Conservation (phyloP, 2,797 vertebrate genomes). For the Garrulus glandarius region DNA sequence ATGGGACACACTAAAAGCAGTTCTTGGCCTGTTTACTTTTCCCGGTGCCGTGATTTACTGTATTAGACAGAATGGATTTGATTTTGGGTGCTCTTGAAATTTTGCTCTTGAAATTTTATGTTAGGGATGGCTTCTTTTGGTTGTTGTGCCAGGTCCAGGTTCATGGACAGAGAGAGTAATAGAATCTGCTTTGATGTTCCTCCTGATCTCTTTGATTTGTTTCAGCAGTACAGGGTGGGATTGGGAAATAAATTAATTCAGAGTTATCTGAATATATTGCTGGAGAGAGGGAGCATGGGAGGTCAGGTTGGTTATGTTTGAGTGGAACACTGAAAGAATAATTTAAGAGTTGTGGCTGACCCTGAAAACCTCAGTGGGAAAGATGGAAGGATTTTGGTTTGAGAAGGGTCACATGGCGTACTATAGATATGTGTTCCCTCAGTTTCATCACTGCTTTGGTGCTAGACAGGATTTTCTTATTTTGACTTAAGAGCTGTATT, state of each 20-base stretch:
- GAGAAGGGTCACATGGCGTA: conserved; percentile 45
- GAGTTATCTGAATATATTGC: neutral
- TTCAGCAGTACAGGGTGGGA: neutral
- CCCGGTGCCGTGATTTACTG: neutral
- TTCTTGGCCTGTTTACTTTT: neutral
- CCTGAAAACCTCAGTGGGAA: neutral
- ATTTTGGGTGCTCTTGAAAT: neutral
- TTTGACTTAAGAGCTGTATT: neutral
- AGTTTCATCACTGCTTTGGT: neutral
- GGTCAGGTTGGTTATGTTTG: neutral
- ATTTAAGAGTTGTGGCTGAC: neutral
- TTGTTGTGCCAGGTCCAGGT: neutral
- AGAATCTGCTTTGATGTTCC: neutral
- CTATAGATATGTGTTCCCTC: conserved; percentile 56
- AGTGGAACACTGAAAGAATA: neutral
- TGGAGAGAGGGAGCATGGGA: neutral
- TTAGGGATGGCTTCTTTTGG: neutral
- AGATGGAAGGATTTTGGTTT: conserved; percentile 43
- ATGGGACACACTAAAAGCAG: neutral
- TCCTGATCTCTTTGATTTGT: neutral
- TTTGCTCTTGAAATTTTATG: neutral
- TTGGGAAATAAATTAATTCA: neutral
- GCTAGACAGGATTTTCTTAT: neutral
- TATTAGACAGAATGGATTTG: neutral
- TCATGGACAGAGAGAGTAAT: neutral